Base-by-base conservation (phyloP, 2,888 invertebrate species). In the Idaea straminata region DNA sequence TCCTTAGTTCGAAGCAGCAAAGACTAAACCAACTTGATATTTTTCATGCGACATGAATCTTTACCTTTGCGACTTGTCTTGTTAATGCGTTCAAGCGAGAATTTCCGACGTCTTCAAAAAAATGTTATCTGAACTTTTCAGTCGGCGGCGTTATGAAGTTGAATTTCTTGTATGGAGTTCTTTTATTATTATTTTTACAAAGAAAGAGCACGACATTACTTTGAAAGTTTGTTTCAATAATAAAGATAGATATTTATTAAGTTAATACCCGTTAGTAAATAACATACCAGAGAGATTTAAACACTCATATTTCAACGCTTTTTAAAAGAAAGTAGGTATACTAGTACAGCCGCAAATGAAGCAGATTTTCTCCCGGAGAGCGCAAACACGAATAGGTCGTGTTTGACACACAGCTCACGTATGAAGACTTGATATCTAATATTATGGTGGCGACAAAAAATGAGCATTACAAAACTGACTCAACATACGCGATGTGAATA, bases 21-120 rank as follows among this genome's bases (percentile, higher is more conserved):
- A 80, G 78, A 70, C 69, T 67, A 83, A 78, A 84, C 77, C 83
- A 72, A 75, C 72, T 68, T 68, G 75, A 75, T 75, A 70, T 72
- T 68, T 75, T 77, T 69, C 66, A 74, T 68, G 65, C 72, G 75
- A 74, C 66, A 74, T 77, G 74, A 78, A 72, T 75, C 76, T 79
- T 77, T 76, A 77, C 77, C 74, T 81, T 79, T 78, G 77, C 72
- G 73, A 72, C 77, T 82, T 78, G 80, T 74, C 82, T 86, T 70
- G 72, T 78, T 76, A 79, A 82, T 81, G 82, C 83, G 78, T 77
- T 83, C 81, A 79, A 79, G 80, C 79, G 80, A 76, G 82, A 82
- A 82, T 75, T 78, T 79, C 74, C 77, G 75, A 72, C 74, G 74
- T 76, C 83, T 82, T 83, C 77, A 81, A 81, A 84, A 81, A 80